Evolutionary conservation across 1,140 invertebrate genomes (phyloP).

Genomic region (Drosophila nannoptera): DNA sequence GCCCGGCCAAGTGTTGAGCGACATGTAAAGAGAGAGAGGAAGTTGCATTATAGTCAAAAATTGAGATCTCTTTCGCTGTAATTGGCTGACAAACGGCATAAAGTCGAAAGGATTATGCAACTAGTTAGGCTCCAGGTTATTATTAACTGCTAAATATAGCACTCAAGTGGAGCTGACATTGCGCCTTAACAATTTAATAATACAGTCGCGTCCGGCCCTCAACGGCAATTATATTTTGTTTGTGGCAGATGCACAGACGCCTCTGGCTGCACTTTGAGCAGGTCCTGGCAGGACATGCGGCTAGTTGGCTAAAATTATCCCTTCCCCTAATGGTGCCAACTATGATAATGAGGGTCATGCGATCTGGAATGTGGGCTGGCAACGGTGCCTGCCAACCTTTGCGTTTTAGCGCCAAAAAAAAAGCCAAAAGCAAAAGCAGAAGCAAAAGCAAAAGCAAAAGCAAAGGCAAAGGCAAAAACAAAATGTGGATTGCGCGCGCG

Average conservation of each 20-base stretch:
- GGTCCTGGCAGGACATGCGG: conserved; percentile 51
- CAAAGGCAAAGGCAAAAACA: too few relatives aligned
- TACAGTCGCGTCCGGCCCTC: conserved; percentile 41
- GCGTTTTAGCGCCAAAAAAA: conserved; percentile 68
- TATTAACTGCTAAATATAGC: conserved; percentile 51
- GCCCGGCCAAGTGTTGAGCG: neutral
- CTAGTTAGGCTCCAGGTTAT: conserved; percentile 37
- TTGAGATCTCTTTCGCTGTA: neutral
- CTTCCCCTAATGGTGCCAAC: conserved; percentile 72
- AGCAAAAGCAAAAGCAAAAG: too few relatives aligned
- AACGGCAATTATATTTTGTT: conserved; percentile 63
- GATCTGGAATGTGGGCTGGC: conserved; percentile 54
- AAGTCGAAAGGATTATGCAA: conserved; percentile 28
- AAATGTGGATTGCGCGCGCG: neutral
- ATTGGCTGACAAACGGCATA: conserved; percentile 31
- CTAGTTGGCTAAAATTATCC: conserved; percentile 38
- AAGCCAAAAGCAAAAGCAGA: conserved; percentile 36
- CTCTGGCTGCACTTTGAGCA: conserved; percentile 22
- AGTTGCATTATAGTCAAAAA: conserved; percentile 25
- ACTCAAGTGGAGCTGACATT: conserved; percentile 42
- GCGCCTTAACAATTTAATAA: conserved; percentile 72
- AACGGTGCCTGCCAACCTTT: conserved; percentile 23
- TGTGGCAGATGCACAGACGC: conserved; percentile 57
- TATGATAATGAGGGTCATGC: conserved; percentile 75
- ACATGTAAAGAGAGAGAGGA: conserved; percentile 30